Evolutionary conservation across 2,888 invertebrate species (phyloP).

Genomic region (Dromius quadrimaculatus): DNA sequence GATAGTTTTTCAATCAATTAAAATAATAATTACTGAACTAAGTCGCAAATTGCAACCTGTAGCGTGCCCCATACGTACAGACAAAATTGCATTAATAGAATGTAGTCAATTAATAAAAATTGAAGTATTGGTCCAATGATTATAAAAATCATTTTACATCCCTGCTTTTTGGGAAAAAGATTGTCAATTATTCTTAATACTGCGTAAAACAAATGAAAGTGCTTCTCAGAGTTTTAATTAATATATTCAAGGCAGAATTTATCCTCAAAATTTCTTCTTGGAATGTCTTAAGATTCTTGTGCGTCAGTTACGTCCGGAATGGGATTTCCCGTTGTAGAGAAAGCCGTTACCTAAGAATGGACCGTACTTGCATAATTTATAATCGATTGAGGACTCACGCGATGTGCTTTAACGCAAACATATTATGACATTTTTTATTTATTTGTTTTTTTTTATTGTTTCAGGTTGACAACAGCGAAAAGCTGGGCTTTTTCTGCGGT

Average conservation of each 20-base stretch:
- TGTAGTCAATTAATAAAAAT: no score
- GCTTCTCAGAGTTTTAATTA: neutral
- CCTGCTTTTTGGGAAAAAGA: no score
- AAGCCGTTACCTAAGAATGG: neutral
- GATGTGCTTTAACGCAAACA: neutral
- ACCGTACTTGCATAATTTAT: slow-evolving; percentile 10
- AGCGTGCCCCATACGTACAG: no score
- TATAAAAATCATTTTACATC: no score
- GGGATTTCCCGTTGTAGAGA: neutral
- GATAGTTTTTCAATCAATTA: no score
- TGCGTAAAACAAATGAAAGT: neutral
- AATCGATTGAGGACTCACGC: neutral
- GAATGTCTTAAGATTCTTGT: neutral
- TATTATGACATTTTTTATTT: neutral
- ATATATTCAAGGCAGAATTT: neutral
- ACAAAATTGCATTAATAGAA: no score
- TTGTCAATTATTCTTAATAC: neutral
- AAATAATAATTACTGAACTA: no score
- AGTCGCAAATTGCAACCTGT: no score
- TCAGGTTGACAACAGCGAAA: slow-evolving; percentile 71
- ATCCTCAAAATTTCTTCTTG: neutral
- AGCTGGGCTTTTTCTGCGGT: slow-evolving; percentile 69
- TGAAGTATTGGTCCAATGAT: no score
- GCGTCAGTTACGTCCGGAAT: neutral
- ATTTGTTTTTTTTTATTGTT: slow-evolving; percentile 62